Conservation (phyloP, 2,113 vertebrate species). For the Peromyscus leucopus region DNA sequence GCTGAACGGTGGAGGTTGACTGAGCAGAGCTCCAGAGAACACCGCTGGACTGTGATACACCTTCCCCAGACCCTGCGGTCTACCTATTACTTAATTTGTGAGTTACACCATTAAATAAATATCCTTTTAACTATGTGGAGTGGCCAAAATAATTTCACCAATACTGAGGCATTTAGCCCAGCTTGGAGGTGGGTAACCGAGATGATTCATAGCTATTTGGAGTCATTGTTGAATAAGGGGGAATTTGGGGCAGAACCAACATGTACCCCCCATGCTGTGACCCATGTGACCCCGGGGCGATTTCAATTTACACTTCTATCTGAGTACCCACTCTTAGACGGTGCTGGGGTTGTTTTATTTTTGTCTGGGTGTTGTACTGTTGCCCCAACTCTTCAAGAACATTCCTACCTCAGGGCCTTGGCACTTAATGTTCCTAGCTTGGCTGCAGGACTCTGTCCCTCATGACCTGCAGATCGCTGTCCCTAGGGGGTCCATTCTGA, state of each 20-base stretch:
- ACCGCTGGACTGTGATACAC: too few species aligned
- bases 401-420: slow-evolving; percentile 11
- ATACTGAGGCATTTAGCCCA: not conserved
- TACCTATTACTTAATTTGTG: too few species aligned
- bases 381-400: not conserved
- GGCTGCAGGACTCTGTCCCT: not conserved
- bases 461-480: not conserved
- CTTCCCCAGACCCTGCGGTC: too few species aligned
- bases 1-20: too few species aligned
- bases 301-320: too few species aligned
- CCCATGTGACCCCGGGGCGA: too few species aligned
- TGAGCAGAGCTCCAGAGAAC: too few species aligned
- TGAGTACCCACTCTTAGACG: not conserved
- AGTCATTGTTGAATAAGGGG: not conserved
- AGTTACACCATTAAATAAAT: too few species aligned
- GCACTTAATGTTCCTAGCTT: not conserved
- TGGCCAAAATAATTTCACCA: too few species aligned
- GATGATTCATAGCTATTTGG: not conserved
- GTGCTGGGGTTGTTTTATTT: not conserved
- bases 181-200: not conserved
- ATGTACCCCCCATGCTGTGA: not conserved
- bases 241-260: not conserved
- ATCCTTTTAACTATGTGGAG: too few species aligned
- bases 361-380: not conserved
- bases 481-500: not conserved